Base-by-base conservation (phyloP, 2,888 invertebrate genomes). In the Steinernema carpocapsae region DNA sequence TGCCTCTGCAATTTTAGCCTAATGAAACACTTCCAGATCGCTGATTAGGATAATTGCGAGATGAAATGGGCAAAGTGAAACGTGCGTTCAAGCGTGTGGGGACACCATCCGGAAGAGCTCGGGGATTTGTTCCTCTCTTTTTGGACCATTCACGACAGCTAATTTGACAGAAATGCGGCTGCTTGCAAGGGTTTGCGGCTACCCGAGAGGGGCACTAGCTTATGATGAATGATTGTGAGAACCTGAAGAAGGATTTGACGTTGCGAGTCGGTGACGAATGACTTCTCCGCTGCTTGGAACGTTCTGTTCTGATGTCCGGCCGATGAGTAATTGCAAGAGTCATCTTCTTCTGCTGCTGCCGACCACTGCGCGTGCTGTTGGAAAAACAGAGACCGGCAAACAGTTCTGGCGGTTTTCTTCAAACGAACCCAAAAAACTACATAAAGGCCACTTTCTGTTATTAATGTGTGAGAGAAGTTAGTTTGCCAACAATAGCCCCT, bases 21-120 rank as follows among this genome's bases (percentile, higher is more conserved):
- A 64, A 64, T 64, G 64, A 64, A 64, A 64, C 64, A 64, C 64
- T 64, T 64, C 64, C 64, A 64, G 64, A 64, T 64, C 64, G 64
- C 37, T 64, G 64, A 64, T 64, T 64, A 64, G 64, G 64, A 64
- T 64, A 64, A 64, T 64, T 64, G 64, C 64, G 32, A 64, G 64
- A 64, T 64, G 64, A 32, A 32, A 64, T 64, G 64, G 17, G 64
- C n/a, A 48, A 48, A 17, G 48, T 7, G 48, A 19, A 4, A 48
- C n/a, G 48, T 2, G 29, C 64, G 37, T 64, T 64, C 64, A 32
- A 64, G 64, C 64, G 64, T 48, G 48, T 48, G n/a, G 48, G 14
- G 64, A 64, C 32, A 29, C 32, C 29, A 24, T 24, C 24, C 52
- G 24, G 64, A 29, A 6, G 64, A 29, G 64, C 64, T 29, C 29